phyloP scores from a whole-genome alignment of 2,113 vertebrate species.

The Prietella phreatophila region DNA sequence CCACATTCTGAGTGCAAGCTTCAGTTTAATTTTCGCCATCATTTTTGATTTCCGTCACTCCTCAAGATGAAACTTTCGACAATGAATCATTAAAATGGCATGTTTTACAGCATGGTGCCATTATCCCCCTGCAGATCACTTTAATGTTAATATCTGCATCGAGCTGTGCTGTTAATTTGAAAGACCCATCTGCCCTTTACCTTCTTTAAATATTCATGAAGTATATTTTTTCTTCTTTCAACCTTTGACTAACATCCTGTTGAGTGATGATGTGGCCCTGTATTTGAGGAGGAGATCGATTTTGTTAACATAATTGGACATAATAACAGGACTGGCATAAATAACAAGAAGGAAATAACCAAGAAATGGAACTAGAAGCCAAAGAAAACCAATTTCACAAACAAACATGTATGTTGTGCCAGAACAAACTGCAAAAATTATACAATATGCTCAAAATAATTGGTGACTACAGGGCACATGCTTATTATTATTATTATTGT shows the following conservation, averaged over 20 bases:
- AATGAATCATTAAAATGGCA: conserved; percentile 70
- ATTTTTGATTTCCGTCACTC: neutral
- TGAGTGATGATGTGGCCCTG: conserved; percentile 35
- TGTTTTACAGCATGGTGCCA: conserved; percentile 58
- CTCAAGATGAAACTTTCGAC: conserved; percentile 44
- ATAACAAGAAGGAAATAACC: neutral
- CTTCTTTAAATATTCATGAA: conserved; percentile 75
- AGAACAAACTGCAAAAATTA: neutral
- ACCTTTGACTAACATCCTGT: conserved; percentile 38
- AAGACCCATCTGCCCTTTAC: conserved; percentile 71
- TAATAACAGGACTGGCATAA: neutral
- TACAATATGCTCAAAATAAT: neutral
- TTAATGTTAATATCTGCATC: conserved; percentile 69
- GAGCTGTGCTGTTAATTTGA: conserved; percentile 71
- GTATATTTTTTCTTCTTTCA: conserved; percentile 46
- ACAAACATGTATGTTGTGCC: neutral
- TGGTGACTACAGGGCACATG: neutral
- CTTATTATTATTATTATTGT: neutral
- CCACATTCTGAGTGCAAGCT: neutral
- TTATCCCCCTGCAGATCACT: conserved; percentile 52
- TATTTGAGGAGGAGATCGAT: conserved; percentile 34
- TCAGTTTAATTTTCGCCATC: neutral
- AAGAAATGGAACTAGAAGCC: neutral
- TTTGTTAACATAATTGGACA: conserved; percentile 26
- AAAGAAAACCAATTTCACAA: neutral